A percentile compares a stretch with the other conserved stretches of the same genome.
Conservation (phyloP, 2,888 invertebrate species). For the Podotricha telesiphe region DNA sequence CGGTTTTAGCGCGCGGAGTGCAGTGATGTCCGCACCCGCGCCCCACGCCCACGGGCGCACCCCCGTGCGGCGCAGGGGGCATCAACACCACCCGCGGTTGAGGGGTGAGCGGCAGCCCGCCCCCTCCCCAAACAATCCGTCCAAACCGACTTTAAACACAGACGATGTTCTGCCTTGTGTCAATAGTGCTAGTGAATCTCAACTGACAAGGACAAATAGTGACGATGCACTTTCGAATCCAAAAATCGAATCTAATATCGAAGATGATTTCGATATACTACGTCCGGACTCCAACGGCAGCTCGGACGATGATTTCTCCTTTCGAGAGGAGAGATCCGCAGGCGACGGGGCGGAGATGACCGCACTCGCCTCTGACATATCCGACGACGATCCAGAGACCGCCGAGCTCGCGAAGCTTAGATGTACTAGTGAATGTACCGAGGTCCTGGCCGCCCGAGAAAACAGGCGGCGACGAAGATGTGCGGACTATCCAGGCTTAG, state of each 20-base stretch:
- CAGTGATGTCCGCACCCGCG: conserved; percentile 84
- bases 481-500: conserved; percentile 95
- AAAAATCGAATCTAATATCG: conserved; percentile 69
- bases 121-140: conserved; percentile 69
- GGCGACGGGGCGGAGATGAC: conserved; percentile 76
- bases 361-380: conserved; percentile 62
- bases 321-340: conserved; percentile 73
- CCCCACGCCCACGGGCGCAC: conserved; percentile 84
- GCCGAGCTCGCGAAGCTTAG: conserved; percentile 92
- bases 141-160: conserved; percentile 78
- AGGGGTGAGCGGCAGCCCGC: conserved; percentile 84
- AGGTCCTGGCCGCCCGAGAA: conserved; percentile 93
- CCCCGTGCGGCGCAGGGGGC: conserved; percentile 87
- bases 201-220: conserved; percentile 82
- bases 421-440: conserved; percentile 94
- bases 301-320: conserved; percentile 76
- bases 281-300: conserved; percentile 63
- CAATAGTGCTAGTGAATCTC: conserved; percentile 83
- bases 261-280: conserved; percentile 64
- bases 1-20: conserved; percentile 71
- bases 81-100: conserved; percentile 90
- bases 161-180: conserved; percentile 82
- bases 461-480: conserved; percentile 90
- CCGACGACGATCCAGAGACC: conserved; percentile 89
- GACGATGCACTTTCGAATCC: conserved; percentile 83